These are phyloP conservation scores for Antennarius maculatus DNA, from an alignment of 2,797 vertebrate species.

Conservation along the genomic window DNA sequence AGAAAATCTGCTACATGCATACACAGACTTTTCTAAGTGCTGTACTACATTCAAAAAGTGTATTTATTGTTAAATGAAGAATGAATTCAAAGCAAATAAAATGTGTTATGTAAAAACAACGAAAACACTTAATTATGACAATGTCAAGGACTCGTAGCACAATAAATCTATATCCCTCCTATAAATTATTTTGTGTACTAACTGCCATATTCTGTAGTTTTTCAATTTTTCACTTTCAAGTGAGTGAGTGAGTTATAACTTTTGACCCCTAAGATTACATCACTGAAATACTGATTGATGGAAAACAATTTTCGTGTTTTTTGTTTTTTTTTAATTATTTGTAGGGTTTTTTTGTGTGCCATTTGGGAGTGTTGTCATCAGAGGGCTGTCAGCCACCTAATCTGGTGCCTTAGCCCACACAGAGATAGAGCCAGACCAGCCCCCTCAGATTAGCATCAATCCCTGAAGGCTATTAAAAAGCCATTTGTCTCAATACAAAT, in stretches of 20 bases:
- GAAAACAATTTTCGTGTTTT: slow-evolving; percentile 1
- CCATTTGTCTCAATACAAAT: slow-evolving; percentile 77
- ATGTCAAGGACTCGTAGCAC: background rate
- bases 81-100: background rate
- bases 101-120: background rate
- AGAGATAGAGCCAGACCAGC: slow-evolving; percentile 61
- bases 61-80: background rate
- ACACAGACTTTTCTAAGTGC: background rate
- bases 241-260: background rate
- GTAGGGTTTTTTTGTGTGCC: slow-evolving; percentile 18
- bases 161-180: background rate
- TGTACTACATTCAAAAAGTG: background rate
- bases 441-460: slow-evolving; percentile 75
- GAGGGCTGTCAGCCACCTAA: slow-evolving; percentile 52
- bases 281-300: background rate
- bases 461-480: slow-evolving; percentile 79
- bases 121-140: too few relatives aligned
- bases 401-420: slow-evolving; percentile 58
- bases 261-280: background rate
- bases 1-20: slow-evolving; percentile 20
- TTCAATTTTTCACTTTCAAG: too few relatives aligned
- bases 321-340: slow-evolving; percentile 1
- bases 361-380: slow-evolving; percentile 28
- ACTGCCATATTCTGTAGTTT: too few relatives aligned
- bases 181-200: too few relatives aligned